Conservation (phyloP, 2,113 vertebrate species). For the Madoqua kirkii region DNA sequence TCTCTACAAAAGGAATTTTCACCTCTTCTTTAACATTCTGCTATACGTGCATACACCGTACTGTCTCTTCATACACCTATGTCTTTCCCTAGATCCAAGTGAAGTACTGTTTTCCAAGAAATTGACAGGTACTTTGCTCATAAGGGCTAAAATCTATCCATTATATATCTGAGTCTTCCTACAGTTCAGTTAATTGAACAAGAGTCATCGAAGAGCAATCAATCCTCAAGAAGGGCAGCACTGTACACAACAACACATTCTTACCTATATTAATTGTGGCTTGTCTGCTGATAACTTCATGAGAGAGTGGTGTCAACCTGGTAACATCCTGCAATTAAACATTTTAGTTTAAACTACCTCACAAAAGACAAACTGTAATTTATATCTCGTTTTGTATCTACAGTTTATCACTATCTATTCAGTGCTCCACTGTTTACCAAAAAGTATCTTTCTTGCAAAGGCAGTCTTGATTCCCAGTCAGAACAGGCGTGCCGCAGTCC, state of each 20-base stretch:
- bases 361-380: fast-evolving
- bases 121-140: neutral
- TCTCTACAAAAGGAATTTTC: neutral
- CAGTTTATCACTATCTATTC: neutral
- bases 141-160: neutral
- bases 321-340: slow-evolving; percentile 81
- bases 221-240: neutral
- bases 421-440: neutral
- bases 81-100: neutral
- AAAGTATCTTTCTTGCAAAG: neutral
- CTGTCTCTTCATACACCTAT: neutral
- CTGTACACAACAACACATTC: neutral
- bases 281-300: slow-evolving; percentile 95
- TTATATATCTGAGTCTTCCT: neutral
- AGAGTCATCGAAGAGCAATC: fast-evolving
- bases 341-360: neutral
- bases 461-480: neutral
- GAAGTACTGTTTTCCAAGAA: neutral
- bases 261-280: slow-evolving; percentile 97
- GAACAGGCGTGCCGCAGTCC: neutral
- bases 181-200: neutral
- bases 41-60: neutral
- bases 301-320: slow-evolving; percentile 90
- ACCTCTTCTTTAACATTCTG: neutral
- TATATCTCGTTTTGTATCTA: too few relatives aligned